These are phyloP conservation scores for Oreohelix idahoensis DNA, from an alignment of 1,140 invertebrate species.

Conservation along the genomic window DNA sequence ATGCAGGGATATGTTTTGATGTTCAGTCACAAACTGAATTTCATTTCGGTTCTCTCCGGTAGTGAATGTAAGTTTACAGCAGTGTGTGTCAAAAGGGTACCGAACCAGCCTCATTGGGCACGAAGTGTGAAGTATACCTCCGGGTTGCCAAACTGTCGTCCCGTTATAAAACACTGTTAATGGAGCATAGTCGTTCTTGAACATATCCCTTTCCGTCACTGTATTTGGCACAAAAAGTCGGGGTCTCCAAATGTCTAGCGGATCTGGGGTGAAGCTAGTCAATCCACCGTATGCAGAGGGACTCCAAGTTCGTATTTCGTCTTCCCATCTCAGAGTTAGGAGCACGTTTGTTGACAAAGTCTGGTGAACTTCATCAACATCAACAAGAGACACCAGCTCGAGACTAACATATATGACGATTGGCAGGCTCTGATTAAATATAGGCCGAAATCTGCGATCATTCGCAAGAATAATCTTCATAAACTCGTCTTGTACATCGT, in stretches of 20 bases:
- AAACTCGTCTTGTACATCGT: neutral
- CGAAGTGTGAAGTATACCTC: neutral
- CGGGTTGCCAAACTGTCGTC: constrained; percentile 1
- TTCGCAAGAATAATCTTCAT: neutral
- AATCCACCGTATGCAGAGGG: neutral
- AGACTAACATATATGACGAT: neutral
- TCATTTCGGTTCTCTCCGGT: neutral
- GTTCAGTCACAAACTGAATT: neutral
- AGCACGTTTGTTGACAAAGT: neutral
- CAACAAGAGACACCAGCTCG: neutral
- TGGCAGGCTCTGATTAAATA: constrained; percentile 3
- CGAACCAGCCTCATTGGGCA: neutral
- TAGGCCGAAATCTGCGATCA: neutral
- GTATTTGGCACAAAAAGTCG: constrained; percentile 23
- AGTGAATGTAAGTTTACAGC: neutral
- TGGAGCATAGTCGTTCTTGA: constrained; percentile 11
- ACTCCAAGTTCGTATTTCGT: constrained; percentile 26
- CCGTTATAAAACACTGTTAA: constrained; percentile 8
- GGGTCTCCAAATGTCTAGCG: constrained; percentile 12
- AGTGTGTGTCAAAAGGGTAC: constrained; percentile 25
- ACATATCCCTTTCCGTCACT: neutral
- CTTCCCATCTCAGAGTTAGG: neutral
- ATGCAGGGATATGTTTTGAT: neutral
- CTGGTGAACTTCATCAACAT: constrained; percentile 21
- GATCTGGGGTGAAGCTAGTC: neutral